Evolutionary conservation across 37 sponge, comb jelly and placozoan species (phyloP), one percentile per base, ranked within the genome.

Genomic region (Spongilla lacustris): DNA sequence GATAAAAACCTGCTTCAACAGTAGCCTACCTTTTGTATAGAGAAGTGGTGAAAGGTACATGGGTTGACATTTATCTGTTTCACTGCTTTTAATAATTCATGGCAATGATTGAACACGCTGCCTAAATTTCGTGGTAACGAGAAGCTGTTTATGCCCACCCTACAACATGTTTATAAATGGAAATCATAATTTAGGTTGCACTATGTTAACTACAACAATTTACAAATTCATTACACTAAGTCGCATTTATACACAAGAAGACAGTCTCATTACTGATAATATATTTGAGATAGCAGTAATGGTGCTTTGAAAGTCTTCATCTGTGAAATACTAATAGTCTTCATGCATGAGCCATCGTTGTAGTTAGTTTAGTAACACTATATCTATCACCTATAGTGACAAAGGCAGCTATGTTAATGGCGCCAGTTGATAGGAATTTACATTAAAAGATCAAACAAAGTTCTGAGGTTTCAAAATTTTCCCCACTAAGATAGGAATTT

Each of bases 241-340:
- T 58, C 58, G 58, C 58, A 58, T 58, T 58, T 58, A 58, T 58
- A 58, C 58, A 58, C 58, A 58, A 58, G 58, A 58, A 58, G 58
- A 58, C 58, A 58, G 58, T 58, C 58, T 58, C 58, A 58, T 58
- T 58, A 58, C 58, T 58, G 58, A 58, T 58, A 58, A 58, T 58
- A 58, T 58, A 58, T 58, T 58, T 58, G 58, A 19, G 14, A 58
- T 58, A 58, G 58, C 58, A 58, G 58, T 58, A 58, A 46, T 46
- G 46, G 46, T 46, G 46, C 46, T 46, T 46, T 46, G 46, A 58
- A 58, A 58, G 58, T 58, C 58, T 58, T 58, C 58, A 58, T 58
- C 58, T 58, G 58, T 58, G 58, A 58, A 58, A 58, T 58, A 58
- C 58, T 58, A 58, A 58, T 58, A 58, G 58, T 58, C 19, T 58